Evolutionary conservation across 1,140 invertebrate genomes (phyloP), one percentile per base, ranked within the genome.

Genomic region (Lepidurus couesii): DNA sequence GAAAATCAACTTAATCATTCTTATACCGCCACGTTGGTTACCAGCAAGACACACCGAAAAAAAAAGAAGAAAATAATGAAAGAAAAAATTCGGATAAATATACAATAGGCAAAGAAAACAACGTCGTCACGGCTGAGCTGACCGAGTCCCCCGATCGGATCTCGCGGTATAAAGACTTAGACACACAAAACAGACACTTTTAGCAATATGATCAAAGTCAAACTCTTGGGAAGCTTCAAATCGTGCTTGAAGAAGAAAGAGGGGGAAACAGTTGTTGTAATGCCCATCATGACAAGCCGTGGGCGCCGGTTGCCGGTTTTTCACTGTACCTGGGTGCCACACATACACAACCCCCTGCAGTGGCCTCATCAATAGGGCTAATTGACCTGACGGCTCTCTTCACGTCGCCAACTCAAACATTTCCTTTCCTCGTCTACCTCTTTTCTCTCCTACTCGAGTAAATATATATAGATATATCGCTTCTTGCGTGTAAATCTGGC

Each of bases 351-450:
- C 53, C 53, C 53, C 53, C 53, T 65, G 53, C 53, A 65, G 53
- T 65, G 53, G 53, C 53, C 53, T 65, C 53, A 65, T 65, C 53
- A 65, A 65, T 65, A 65, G 53, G 53, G 53, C 53, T 65, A 65
- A 65, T 65, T 65, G 53, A 65, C 53, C 53, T 65, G 53, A 65
- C 53, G 53, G 53, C 53, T 65, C 53, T 65, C 53, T 65, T 65
- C 53, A 65, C 53, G 53, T 65, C 53, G 53, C 53, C 53, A 65
- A 65, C 53, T 65, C 53, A 65, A 65, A 65, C 53, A 65, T 65
- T 1, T 65, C 53, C 53, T 21, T 65, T 16, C 53, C 53, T 7
- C 21, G 6, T 65, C 53, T 65, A 65, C 53, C 53, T 65, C 53
- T 65, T 21, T 21, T 65, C 21, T 13, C 21, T n/a, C 53, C 53